Conservation (phyloP, 2,888 invertebrate species). For the Dolichopus griseipennis region DNA sequence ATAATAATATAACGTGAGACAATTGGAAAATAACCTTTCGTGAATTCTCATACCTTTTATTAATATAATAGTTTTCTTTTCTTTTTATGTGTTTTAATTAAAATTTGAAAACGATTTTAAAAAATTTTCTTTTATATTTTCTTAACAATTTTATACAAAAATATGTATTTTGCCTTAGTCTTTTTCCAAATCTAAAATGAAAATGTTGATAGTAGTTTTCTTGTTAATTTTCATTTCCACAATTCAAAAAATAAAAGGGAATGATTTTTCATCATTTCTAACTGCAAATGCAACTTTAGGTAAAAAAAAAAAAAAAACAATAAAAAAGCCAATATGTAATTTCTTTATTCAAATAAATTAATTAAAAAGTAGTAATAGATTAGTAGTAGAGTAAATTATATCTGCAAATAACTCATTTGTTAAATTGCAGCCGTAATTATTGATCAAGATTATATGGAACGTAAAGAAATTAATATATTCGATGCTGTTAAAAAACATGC, state of each 20-base stretch:
- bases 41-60: no score
- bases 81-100: not conserved
- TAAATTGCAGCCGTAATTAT: slow-evolving; percentile 54
- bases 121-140: not conserved
- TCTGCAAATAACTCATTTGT: not conserved
- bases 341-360: no score
- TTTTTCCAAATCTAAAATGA: slow-evolving; percentile 7
- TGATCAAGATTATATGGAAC: slow-evolving; percentile 58
- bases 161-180: not conserved
- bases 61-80: no score
- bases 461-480: slow-evolving; percentile 50
- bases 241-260: slow-evolving; percentile 20
- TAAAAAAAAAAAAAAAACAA: slow-evolving; percentile 34
- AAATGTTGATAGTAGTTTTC: slow-evolving; percentile 9
- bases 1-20: no score
- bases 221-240: not conserved
- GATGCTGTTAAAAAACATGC: slow-evolving; percentile 54
- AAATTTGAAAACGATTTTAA: not conserved
- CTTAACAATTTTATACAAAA: no score
- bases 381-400: not conserved
- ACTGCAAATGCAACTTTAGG: slow-evolving; percentile 67
- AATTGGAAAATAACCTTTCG: no score
- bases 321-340: no score
- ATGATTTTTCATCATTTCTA: slow-evolving; percentile 64
- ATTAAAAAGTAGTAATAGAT: not conserved